Percentiles rank a stretch among this genome's conserved stretches.
These are phyloP conservation scores for Botia almorhae DNA, from an alignment of 2,797 vertebrate genomes.

Conservation along the genomic window DNA sequence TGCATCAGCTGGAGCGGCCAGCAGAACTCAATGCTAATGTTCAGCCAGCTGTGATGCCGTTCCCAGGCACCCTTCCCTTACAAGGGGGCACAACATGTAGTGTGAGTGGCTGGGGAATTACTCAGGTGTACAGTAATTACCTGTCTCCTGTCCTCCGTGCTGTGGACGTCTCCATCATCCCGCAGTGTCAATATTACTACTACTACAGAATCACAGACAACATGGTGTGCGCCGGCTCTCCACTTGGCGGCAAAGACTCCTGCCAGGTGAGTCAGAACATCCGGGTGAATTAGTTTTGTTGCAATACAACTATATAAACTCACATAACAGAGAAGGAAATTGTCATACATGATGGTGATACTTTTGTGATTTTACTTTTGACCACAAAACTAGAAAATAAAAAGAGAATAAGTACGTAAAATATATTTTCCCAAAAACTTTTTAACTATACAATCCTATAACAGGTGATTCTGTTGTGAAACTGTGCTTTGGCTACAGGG, in stretches of 20 bases:
- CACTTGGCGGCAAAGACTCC: slow-evolving; percentile 76
- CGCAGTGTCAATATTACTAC: slow-evolving; percentile 76
- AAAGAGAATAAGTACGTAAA: neutral
- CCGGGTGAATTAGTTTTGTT: neutral
- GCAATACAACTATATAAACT: no score
- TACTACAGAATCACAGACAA: slow-evolving; percentile 76
- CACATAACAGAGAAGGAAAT: no score
- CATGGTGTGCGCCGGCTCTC: slow-evolving; percentile 79
- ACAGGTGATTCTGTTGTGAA: neutral
- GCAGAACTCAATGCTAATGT: slow-evolving; percentile 64
- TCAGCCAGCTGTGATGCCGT: slow-evolving; percentile 61
- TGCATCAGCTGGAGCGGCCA: slow-evolving; percentile 71
- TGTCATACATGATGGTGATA: no score
- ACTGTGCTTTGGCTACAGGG: slow-evolving; percentile 67
- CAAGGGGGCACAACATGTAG: slow-evolving; percentile 59
- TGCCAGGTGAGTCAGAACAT: slow-evolving; percentile 74
- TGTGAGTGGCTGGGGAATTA: slow-evolving; percentile 83
- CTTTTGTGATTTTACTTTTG: no score
- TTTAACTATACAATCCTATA: no score
- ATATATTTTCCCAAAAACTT: neutral
- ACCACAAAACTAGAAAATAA: no score
- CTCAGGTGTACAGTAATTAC: slow-evolving; percentile 64
- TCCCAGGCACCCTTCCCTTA: slow-evolving; percentile 13
- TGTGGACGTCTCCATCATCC: slow-evolving; percentile 74
- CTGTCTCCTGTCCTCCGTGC: slow-evolving; percentile 73